phyloP scores from a whole-genome alignment of 2,888 invertebrate species.

The Dynastes hyllus region DNA sequence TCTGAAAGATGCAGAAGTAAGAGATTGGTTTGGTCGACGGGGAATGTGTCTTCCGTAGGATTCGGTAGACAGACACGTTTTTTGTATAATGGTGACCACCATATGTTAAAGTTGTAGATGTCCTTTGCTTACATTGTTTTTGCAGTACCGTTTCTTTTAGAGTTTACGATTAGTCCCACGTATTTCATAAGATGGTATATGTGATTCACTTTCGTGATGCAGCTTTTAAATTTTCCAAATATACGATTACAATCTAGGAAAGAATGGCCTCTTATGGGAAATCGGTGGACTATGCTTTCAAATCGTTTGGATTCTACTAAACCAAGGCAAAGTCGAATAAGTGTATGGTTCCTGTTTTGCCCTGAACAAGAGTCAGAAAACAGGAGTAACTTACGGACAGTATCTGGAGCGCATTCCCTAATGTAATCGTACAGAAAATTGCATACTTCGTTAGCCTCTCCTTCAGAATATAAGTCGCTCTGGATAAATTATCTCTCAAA shows the following conservation, averaged over 20 bases:
- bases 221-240: constrained; percentile 31
- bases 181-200: constrained; percentile 24
- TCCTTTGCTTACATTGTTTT: constrained; percentile 14
- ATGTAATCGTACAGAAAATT: too few relatives aligned
- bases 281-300: constrained; percentile 23
- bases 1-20: constrained; percentile 27
- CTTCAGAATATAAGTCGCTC: constrained; percentile 12
- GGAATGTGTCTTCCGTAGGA: constrained; percentile 20
- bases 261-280: constrained; percentile 34
- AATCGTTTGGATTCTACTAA: constrained; percentile 36
- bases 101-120: constrained; percentile 14
- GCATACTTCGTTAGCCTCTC: too few relatives aligned
- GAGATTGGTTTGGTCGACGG: not conserved
- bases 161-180: constrained; percentile 25
- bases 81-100: not conserved
- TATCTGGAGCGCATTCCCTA: not conserved
- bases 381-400: constrained; percentile 36
- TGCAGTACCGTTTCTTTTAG: not conserved
- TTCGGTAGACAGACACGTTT: not conserved
- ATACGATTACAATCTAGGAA: constrained; percentile 38
- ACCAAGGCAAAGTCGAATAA: constrained; percentile 37
- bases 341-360: constrained; percentile 37
- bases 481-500: too few relatives aligned
- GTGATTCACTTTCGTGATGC: constrained; percentile 36
- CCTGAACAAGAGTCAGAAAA: constrained; percentile 46